These are phyloP conservation scores for Columba guinea DNA, from an alignment of 2,797 vertebrate genomes.

Conservation along the genomic window DNA sequence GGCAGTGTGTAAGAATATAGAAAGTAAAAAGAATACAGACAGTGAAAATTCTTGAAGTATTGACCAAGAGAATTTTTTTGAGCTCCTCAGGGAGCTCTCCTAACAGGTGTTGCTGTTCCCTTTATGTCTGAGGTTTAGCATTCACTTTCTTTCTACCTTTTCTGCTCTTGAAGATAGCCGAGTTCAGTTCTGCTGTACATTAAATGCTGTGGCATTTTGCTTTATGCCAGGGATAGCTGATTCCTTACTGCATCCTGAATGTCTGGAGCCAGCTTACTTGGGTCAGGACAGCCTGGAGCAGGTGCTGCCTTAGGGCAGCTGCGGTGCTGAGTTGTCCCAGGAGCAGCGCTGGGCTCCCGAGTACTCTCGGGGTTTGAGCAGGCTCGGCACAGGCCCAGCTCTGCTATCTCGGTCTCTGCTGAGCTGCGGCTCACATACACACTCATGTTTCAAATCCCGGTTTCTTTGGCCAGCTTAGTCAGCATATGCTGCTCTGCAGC, in stretches of 20 bases:
- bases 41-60: background rate
- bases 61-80: background rate
- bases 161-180: background rate
- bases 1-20: background rate
- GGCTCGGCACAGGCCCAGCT: background rate
- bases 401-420: background rate
- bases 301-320: background rate
- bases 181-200: background rate
- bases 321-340: background rate
- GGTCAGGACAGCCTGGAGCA: accelerated
- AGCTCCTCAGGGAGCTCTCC: background rate
- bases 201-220: background rate
- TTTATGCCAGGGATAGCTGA: background rate
- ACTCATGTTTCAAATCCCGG: accelerated
- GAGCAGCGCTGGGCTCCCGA: background rate
- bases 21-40: background rate
- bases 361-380: background rate
- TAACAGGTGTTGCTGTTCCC: background rate
- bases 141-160: background rate
- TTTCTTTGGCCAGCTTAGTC: background rate
- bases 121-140: background rate
- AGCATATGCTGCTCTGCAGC: background rate
- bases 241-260: background rate
- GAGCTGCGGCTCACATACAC: background rate
- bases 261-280: background rate